Percentiles rank a stretch among this genome's conserved stretches.
These are phyloP conservation scores for Monodelphis domestica DNA, from an alignment of 2,797 vertebrate genomes.

Conservation along the genomic window DNA sequence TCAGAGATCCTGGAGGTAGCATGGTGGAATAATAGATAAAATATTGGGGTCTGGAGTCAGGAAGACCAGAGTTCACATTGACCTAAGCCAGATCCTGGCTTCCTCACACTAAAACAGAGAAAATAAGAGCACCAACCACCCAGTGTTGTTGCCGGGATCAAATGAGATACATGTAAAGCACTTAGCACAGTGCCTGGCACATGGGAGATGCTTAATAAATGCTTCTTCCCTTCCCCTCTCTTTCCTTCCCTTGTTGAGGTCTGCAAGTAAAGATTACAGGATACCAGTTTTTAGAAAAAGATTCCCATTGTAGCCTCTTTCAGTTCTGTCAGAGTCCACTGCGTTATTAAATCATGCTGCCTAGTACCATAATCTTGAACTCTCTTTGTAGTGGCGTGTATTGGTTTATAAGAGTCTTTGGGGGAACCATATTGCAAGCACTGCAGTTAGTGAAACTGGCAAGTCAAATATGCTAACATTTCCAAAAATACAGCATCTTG, in stretches of 20 bases:
- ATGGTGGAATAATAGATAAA: not conserved
- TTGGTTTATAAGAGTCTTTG: slow-evolving; percentile 54
- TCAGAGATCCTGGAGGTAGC: not conserved
- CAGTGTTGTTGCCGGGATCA: not conserved
- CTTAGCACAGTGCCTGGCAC: not conserved
- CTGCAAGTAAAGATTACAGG: slow-evolving; percentile 26
- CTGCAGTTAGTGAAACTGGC: slow-evolving; percentile 44
- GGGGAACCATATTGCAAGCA: slow-evolving; percentile 19
- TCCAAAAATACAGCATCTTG: slow-evolving; percentile 39
- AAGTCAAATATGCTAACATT: slow-evolving; percentile 32
- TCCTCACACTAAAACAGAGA: not conserved
- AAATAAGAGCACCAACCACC: not conserved
- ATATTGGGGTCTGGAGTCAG: not conserved
- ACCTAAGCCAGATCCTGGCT: not conserved
- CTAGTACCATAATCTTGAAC: slow-evolving; percentile 38
- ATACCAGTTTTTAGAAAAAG: slow-evolving; percentile 13
- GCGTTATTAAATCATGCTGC: not conserved
- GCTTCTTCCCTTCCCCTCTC: not conserved
- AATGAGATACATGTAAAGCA: not conserved
- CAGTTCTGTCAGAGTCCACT: slow-evolving; percentile 19
- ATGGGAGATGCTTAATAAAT: not conserved
- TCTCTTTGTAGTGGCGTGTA: slow-evolving; percentile 5
- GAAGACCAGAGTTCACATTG: not conserved
- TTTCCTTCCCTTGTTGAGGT: not conserved
- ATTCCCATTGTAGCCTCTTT: slow-evolving; percentile 33